Evolutionary conservation across 2,797 vertebrate species (phyloP).

Genomic region (Myoxocephalus aenaeus): DNA sequence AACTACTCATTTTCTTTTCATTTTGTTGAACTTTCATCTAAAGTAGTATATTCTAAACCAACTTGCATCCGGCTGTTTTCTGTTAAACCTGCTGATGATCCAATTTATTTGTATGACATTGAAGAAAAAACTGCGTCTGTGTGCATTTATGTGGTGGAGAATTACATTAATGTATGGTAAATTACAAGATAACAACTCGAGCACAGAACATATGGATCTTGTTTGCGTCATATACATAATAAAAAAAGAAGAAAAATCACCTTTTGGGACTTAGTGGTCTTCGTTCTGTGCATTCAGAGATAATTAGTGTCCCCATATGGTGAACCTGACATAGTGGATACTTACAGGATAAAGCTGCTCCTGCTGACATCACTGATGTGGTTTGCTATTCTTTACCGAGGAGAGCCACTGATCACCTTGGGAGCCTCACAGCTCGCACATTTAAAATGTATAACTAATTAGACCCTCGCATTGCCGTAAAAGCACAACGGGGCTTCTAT

Average conservation of each 20-base stretch:
- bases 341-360: too few species aligned
- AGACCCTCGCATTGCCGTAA: not conserved
- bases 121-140: not conserved
- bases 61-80: not conserved
- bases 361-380: not conserved
- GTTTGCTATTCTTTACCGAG: not conserved
- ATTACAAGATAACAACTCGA: not conserved
- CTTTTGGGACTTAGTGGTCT: not conserved
- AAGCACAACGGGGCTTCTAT: not conserved
- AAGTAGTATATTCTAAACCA: not conserved
- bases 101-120: too few species aligned
- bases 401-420: not conserved
- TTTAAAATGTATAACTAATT: slow-evolving; percentile 26
- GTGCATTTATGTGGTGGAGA: not conserved
- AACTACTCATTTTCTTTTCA: not conserved
- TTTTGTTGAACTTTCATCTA: not conserved
- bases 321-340: not conserved
- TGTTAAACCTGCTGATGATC: not conserved
- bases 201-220: not conserved
- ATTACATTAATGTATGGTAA: not conserved
- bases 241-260: not conserved
- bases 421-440: not conserved
- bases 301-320: not conserved
- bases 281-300: not conserved
- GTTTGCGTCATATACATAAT: not conserved